These are phyloP conservation scores for Poecilus cupreus DNA, from an alignment of 2,888 invertebrate species.

Conservation along the genomic window DNA sequence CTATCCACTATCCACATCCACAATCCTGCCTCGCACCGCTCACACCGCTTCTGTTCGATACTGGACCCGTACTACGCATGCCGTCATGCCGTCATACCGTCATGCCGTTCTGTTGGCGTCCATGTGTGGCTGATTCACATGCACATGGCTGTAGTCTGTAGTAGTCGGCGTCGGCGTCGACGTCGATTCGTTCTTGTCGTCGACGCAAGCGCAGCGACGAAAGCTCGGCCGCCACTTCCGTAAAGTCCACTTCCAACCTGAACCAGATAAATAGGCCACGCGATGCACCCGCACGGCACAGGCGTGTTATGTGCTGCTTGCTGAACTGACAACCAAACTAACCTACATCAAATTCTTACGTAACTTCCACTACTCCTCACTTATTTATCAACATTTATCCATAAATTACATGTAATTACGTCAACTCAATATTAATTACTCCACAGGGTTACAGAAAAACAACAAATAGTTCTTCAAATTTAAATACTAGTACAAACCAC, in stretches of 20 bases:
- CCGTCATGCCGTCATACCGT: background rate
- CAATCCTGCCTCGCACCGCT: background rate
- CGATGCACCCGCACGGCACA: background rate
- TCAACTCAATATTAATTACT: background rate
- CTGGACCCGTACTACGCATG: background rate
- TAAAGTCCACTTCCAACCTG: background rate
- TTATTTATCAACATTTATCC: background rate
- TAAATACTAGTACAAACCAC: background rate
- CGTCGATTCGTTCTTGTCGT: background rate
- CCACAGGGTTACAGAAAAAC: background rate
- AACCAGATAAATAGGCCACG: background rate
- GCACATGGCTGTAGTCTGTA: background rate
- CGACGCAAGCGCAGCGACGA: background rate
- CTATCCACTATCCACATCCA: background rate
- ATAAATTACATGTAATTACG: background rate
- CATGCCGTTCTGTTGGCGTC: background rate
- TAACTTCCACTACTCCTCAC: background rate
- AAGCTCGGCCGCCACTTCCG: background rate
- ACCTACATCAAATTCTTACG: background rate
- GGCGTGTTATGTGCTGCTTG: background rate
- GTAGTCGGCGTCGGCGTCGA: background rate
- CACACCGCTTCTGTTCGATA: conserved; percentile 4
- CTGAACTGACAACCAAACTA: background rate
- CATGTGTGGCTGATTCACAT: background rate
- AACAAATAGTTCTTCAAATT: background rate